Base-by-base conservation (phyloP, 2,113 vertebrate genomes). In the Sitta europaea region DNA sequence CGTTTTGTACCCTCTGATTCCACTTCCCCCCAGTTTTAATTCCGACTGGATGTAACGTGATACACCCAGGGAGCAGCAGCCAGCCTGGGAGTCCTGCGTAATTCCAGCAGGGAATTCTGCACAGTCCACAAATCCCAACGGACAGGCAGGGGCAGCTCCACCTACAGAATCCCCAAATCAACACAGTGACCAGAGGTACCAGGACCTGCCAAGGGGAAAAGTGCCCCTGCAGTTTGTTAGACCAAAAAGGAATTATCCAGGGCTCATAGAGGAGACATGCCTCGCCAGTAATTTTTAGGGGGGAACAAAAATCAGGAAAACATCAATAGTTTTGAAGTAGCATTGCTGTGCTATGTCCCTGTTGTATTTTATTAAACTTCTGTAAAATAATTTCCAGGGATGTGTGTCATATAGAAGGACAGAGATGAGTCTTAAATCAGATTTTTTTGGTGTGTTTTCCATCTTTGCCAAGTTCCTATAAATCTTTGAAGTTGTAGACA, bases 401-500 rank as follows among this genome's bases (percentile, higher is more conserved):
- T 38, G 33, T 38, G 40, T 79, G 66, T 77, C 21, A 84, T 40
- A 22, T 9, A 55, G 61, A 66, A 51, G 92, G 93, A 88, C 93
- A 77, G 51, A 76, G 81, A 79, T 40, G 59, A n/a, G 35, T 67
- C 66, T 90, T 57, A 84, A 58, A 80, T 89, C 12, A 22, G n/a
- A 14, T 18, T 73, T 59, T 54, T 61, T 63, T 53, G 53, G 55
- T n/a, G 36, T 35, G 28, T 68, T 96, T 81, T 59, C 51, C 19
- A 17, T 87, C 90, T 95, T 90, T 92, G 93, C 92, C 88, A 89
- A 94, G 77, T 91, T 87, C 86, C 36, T 93, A 42, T 74, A 92
- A 97, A 87, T 82, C 84, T 92, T 92, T 95, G 74, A 92, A 96
- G 91, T 92, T 95, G 92, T 90, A 96, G 76, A 97, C 86, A 93